Evolutionary conservation across 1,140 invertebrate genomes (phyloP), one percentile per base, ranked within the genome.

Genomic region (Leptinotarsa texana): DNA sequence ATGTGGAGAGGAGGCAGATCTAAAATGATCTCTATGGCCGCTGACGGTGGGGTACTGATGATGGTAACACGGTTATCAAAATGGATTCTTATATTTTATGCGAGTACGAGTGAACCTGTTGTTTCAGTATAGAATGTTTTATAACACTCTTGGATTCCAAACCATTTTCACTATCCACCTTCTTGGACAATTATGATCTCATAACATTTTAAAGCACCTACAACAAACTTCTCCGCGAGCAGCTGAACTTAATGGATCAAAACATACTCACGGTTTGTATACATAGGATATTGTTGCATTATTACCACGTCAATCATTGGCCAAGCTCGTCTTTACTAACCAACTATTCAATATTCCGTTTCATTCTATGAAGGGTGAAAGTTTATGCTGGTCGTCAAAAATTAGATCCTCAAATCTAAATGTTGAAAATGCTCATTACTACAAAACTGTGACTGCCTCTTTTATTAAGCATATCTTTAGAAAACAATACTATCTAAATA

Each of bases 261-360:
- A 57, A 42, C 33, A 57, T 57, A 57, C 51, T 57, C 15, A 57
- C 51, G 51, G n/a, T 15, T 18, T 57, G 51, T 18, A 17, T 57
- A 18, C 6, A 57, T 18, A 57, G n/a, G 17, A 57, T 17, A 57
- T 57, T 57, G 51, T 57, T 57, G 15, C 13, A 57, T 57, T 57
- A 57, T 57, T 57, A 57, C n/a, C 51, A 57, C n/a, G 51, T 57
- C 51, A 57, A 57, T 57, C 51, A 57, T n/a, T 57, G 51, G 51
- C 3, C 3, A 57, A n/a, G 17, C 51, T 57, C 51, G n/a, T 57
- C 6, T 13, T 17, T 57, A 57, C 15, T 57, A 5, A 57, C 3
- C 4, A 4, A 57, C 17, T 57, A 3, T 57, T 57, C n/a, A 57
- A 57, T 57, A 57, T 57, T 17, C 17, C 51, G 15, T 17, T 57